Evolutionary conservation across 1,140 invertebrate genomes (phyloP), one percentile per base, ranked within the genome.

Genomic region (Ridgeia piscesae): DNA sequence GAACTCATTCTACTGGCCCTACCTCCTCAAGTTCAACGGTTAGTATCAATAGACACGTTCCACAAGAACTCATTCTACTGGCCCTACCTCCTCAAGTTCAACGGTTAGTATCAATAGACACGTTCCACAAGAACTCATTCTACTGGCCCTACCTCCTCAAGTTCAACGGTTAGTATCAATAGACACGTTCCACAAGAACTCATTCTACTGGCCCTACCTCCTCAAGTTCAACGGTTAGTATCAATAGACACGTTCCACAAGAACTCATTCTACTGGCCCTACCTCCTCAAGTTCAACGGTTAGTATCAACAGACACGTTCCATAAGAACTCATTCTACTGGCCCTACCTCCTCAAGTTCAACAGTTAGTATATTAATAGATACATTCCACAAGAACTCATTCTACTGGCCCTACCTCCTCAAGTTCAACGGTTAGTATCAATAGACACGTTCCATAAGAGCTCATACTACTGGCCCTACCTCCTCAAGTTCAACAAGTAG

Each of bases 1-100:
- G 95, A 98, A 97, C 27, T 99, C 98, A 33, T 99, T 99, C 95
- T 99, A 98, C 96, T 99, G 99, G 99, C 98, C 97, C 94, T 99
- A 99, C 95, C 96, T 99, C 50, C 96, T 99, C 0, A 98, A 98
- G 96, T 98, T 99, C 95, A 99, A 97, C 95, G 97, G 97, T 98
- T 11, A 42, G 42, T 42, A 42, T 42, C 42, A 42, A 6, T 4
- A 95, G 96, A 96, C 42, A 42, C 42, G 42, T 42, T 99, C 95
- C 99, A 99, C 95, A 98, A 99, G 95, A 98, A 97, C 27, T 99
- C 98, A 33, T 99, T 99, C 95, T 99, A 98, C 96, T 99, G 99
- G 99, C 98, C 97, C 94, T 99, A 99, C 95, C 96, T 99, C 50
- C 96, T 99, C 0, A 98, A 98, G 96, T 98, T 99, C 95, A 99